A percentile compares a stretch with the other conserved stretches of the same genome.
These are phyloP conservation scores for Lithophane socia DNA, from an alignment of 2,888 invertebrate genomes.

Conservation along the genomic window DNA sequence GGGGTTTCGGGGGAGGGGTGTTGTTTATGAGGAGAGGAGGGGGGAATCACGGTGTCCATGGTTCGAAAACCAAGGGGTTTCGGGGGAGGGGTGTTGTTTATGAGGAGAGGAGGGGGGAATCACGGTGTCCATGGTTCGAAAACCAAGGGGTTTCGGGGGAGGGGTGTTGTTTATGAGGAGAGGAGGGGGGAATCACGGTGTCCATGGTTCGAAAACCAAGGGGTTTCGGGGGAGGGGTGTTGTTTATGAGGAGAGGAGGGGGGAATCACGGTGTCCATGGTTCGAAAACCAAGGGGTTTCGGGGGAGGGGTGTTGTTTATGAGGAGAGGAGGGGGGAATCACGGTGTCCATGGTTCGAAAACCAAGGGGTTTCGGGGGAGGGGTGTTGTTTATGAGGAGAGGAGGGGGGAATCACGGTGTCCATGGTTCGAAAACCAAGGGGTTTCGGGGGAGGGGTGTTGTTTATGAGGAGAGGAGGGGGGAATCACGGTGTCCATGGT, in stretches of 20 bases:
- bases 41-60: constrained; percentile 56
- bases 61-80: too few relatives aligned
- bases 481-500: constrained; percentile 58
- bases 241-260: constrained; percentile 17
- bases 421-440: too few relatives aligned
- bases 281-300: too few relatives aligned
- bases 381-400: constrained; percentile 27
- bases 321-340: constrained; percentile 30
- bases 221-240: constrained; percentile 33
- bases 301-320: constrained; percentile 36
- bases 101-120: constrained; percentile 24
- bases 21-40: constrained; percentile 17
- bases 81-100: constrained; percentile 36
- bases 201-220: too few relatives aligned
- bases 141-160: too few relatives aligned
- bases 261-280: constrained; percentile 57
- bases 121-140: too few relatives aligned
- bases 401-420: constrained; percentile 49
- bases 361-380: too few relatives aligned
- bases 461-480: constrained; percentile 14
- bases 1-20: constrained; percentile 34
- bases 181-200: constrained; percentile 45
- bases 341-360: too few relatives aligned
- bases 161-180: constrained; percentile 31
- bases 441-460: constrained; percentile 34